A percentile compares a stretch with the other conserved stretches of the same genome.
These are phyloP conservation scores for Anaspis maculata DNA, from an alignment of 2,888 invertebrate genomes.

Conservation along the genomic window DNA sequence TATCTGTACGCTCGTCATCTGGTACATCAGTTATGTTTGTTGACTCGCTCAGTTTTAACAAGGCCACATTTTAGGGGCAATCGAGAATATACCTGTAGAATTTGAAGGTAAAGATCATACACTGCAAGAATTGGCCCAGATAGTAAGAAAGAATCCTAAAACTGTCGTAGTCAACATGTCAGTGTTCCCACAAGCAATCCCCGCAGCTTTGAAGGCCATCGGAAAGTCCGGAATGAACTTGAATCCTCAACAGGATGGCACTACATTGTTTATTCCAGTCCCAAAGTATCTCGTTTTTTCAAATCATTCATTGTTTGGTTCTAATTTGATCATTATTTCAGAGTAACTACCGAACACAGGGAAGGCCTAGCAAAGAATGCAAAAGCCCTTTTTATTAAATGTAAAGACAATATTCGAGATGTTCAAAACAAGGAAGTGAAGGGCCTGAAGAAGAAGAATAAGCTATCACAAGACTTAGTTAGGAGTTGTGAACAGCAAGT, in stretches of 20 bases:
- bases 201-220: slow-evolving; percentile 67
- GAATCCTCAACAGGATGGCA: slow-evolving; percentile 93
- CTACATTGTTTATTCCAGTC: slow-evolving; percentile 77
- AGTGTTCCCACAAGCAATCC: slow-evolving; percentile 79
- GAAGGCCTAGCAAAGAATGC: slow-evolving; percentile 85
- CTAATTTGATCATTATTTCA: slow-evolving; percentile 16
- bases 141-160: slow-evolving; percentile 80
- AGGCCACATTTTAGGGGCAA: slow-evolving; percentile 54
- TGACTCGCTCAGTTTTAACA: too few relatives aligned
- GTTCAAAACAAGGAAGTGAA: slow-evolving; percentile 66
- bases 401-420: slow-evolving; percentile 67
- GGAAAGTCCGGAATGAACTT: slow-evolving; percentile 78
- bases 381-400: slow-evolving; percentile 69
- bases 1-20: slow-evolving; percentile 70
- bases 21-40: slow-evolving; percentile 45
- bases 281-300: slow-evolving; percentile 60
- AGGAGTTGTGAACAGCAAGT: slow-evolving; percentile 64
- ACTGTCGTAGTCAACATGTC: slow-evolving; percentile 76
- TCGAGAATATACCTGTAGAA: slow-evolving; percentile 67
- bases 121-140: slow-evolving; percentile 81
- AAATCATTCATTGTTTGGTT: background rate
- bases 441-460: slow-evolving; percentile 60
- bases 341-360: slow-evolving; percentile 85
- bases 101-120: slow-evolving; percentile 75
- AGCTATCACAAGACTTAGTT: slow-evolving; percentile 62